These are phyloP conservation scores for Cotesia chilonis DNA, from an alignment of 1,140 invertebrate genomes.

Conservation along the genomic window DNA sequence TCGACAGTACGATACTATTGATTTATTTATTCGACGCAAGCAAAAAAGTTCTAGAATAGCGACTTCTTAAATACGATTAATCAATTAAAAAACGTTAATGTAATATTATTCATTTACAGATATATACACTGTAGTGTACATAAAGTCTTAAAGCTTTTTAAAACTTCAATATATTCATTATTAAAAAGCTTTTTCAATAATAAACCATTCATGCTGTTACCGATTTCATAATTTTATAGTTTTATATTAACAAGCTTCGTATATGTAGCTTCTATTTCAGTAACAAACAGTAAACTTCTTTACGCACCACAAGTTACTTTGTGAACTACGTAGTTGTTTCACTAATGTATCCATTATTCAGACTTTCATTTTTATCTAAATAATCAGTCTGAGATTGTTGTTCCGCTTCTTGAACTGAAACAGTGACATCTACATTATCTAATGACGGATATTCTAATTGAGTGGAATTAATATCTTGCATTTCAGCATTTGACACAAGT, in stretches of 20 bases:
- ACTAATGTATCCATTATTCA: constrained; percentile 63
- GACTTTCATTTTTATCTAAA: constrained; percentile 48
- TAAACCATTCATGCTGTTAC: constrained; percentile 11
- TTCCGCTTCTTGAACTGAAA: constrained; percentile 41
- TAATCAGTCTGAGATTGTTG: constrained; percentile 43
- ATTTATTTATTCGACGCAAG: not conserved
- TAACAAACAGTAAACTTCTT: constrained; percentile 4
- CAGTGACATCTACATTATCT: constrained; percentile 44
- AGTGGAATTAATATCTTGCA: constrained; percentile 40
- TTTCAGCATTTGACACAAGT: constrained; percentile 41
- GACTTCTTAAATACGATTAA: not conserved
- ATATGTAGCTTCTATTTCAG: constrained; percentile 2
- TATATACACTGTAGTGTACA: constrained; percentile 11
- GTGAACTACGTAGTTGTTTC: constrained; percentile 57
- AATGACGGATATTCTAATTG: constrained; percentile 50
- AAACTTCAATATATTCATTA: not conserved
- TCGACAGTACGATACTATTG: not conserved
- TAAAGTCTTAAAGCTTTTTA: constrained; percentile 16
- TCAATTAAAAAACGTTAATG: constrained; percentile 12
- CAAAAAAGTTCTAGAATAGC: constrained; percentile 3
- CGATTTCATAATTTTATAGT: not conserved
- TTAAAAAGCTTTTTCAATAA: constrained; percentile 9
- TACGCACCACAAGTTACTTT: not conserved
- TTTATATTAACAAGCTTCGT: constrained; percentile 19
- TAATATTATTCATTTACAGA: constrained; percentile 1